Percentiles rank a stretch among this genome's conserved stretches.
Evolutionary conservation across 1,140 invertebrate genomes (phyloP).

Genomic region (Ceratitis capitata): DNA sequence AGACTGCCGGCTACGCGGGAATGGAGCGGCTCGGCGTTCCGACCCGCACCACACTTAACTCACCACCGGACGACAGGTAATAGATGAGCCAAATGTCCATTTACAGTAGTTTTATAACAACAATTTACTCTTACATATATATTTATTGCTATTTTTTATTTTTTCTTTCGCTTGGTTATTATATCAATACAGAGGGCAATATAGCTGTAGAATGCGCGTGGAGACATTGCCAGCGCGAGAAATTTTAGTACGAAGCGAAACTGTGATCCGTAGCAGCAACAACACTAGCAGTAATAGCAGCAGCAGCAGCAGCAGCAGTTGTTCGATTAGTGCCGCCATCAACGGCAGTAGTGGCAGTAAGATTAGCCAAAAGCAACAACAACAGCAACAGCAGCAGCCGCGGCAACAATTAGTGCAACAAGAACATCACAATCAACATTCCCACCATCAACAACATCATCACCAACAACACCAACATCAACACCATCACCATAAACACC

Average conservation of each 20-base stretch:
- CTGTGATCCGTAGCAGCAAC: conserved; percentile 59
- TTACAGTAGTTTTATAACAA: not conserved
- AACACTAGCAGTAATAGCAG: conserved; percentile 48
- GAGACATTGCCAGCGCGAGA: conserved; percentile 61
- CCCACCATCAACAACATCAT: conserved; percentile 55
- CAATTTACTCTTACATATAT: not conserved
- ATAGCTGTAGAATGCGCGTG: conserved; percentile 63
- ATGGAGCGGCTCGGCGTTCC: conserved; percentile 75
- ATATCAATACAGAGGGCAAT: conserved; percentile 62
- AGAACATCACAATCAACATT: conserved; percentile 50
- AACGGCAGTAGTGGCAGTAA: conserved; percentile 16
- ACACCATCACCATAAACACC: conserved; percentile 47
- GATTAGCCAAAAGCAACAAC: conserved; percentile 42
- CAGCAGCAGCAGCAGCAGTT: conserved; percentile 46
- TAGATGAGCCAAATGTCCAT: not conserved
- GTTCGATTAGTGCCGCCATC: not conserved
- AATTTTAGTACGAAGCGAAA: conserved; percentile 59
- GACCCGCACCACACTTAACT: conserved; percentile 64
- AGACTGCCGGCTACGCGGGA: conserved; percentile 74
- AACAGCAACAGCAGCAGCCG: conserved; percentile 48
- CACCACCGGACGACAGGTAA: conserved; percentile 64
- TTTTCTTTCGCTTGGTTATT: not conserved
- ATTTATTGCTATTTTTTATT: not conserved
- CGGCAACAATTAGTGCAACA: conserved; percentile 56
- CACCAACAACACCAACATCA: conserved; percentile 55